Conservation (phyloP, 2,113 vertebrate genomes). For the Pseudopipra pipra region DNA sequence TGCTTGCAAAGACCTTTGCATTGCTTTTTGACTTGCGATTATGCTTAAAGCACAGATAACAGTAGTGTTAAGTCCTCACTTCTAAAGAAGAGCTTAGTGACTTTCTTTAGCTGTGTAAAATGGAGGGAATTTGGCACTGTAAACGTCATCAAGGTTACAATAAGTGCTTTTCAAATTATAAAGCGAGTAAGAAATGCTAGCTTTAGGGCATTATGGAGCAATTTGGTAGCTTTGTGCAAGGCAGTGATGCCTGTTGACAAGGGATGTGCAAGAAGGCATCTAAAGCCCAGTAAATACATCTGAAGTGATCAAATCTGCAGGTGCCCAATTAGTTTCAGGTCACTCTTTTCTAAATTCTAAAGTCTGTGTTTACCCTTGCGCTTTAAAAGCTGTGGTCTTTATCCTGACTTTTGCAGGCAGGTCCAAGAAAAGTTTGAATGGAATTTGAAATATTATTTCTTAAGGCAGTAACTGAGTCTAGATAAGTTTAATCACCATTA, state of each 20-base stretch:
- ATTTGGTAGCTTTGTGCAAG: background rate
- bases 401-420: background rate
- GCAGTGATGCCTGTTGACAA: background rate
- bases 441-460: conserved; percentile 5
- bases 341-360: background rate
- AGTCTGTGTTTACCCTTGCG: background rate
- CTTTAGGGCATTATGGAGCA: background rate
- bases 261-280: background rate
- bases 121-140: background rate
- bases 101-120: background rate
- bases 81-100: background rate
- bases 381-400: background rate
- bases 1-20: background rate
- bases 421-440: background rate
- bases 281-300: background rate
- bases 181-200: background rate
- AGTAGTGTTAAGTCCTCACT: background rate
- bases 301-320: background rate
- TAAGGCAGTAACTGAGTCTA: background rate
- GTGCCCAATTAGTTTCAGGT: background rate
- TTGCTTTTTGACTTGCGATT: background rate
- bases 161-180: background rate
- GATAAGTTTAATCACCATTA: conserved; percentile 6
- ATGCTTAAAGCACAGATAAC: background rate
- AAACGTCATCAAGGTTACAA: background rate